Base-by-base conservation (phyloP, 2,888 invertebrate genomes). In the Heteromurus nitidus region DNA sequence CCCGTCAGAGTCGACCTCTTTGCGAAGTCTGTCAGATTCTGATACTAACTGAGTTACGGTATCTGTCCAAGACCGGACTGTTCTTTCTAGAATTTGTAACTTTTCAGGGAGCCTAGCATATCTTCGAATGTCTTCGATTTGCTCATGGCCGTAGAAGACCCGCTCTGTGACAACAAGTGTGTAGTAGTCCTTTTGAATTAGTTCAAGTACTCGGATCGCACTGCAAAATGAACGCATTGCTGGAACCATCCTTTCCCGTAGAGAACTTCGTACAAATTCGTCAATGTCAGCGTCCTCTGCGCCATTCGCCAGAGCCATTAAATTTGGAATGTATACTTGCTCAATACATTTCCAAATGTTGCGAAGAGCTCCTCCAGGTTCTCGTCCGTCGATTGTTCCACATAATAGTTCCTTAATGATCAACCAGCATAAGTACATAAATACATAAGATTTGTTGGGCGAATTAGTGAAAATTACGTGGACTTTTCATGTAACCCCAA, bases 1-100 rank as follows among this genome's bases (percentile, higher is more conserved):
- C 0, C 97, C 97, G 87, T 90, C 90, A 2, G 94, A 94, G 89
- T 98, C 97, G 81, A 96, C 96, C 89, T 98, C 98, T 50, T 95
- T 93, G 72, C 97, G 91, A 83, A 98, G 91, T 88, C 97, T 96
- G 88, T 96, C 96, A 88, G 96, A 96, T 89, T 97, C 97, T 79
- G 95, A 94, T 70, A 97, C 91, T 80, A 95, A 93, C 91, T 92
- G 87, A 5, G 86, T 80, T 1, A 88, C 85, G 1, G 85, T 16
- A 79, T 86, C 73, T 36, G 62, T 93, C 96, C 96, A 96, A 81
- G 92, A 92, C 83, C 91, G 93, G 1, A 95, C 94, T 0, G 95
- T 91, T 53, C 93, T 92, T 88, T 96, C 96, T 7, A 95, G 89
- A 83, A 91, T 91, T 0, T 91, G 89, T 20, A 94, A 91, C 69